Conservation (phyloP, 1,140 invertebrate species). For the Panagrolaimus sp. region DNA sequence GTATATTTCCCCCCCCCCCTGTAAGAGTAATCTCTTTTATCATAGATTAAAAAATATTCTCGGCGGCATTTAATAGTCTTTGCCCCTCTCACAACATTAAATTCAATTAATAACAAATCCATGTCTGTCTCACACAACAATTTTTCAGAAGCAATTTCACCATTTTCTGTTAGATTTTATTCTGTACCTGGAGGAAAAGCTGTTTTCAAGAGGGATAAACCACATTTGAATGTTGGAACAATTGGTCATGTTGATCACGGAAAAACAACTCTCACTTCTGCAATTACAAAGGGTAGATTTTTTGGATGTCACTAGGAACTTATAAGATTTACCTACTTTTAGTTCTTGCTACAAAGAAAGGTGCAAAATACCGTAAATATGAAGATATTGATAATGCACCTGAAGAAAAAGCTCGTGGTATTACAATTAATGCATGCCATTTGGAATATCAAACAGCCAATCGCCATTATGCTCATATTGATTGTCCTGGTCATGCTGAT, state of each 20-base stretch:
- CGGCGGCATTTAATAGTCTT: no score
- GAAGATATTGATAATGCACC: constrained; percentile 91
- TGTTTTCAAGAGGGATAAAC: constrained; percentile 67
- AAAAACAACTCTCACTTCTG: constrained; percentile 91
- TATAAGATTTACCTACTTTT: constrained; percentile 24
- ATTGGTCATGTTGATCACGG: constrained; percentile 99
- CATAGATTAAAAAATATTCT: no score
- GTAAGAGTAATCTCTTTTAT: no score
- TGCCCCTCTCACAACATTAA: no score
- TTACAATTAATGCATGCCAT: constrained; percentile 92
- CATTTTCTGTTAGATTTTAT: constrained; percentile 18
- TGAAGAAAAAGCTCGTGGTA: constrained; percentile 86
- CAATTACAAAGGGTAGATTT: constrained; percentile 75
- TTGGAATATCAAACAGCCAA: constrained; percentile 79
- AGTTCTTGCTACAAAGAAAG: constrained; percentile 64
- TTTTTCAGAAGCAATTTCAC: no score
- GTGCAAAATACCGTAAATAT: constrained; percentile 75
- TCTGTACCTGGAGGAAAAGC: constrained; percentile 33
- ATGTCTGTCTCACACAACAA: no score
- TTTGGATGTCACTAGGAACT: not conserved
- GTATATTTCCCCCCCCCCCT: no score
- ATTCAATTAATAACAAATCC: no score
- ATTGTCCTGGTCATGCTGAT: constrained; percentile 90
- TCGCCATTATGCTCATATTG: constrained; percentile 86
- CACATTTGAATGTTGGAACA: constrained; percentile 94